phyloP scores from a whole-genome alignment of 2,113 vertebrate genomes.

The Eulacestoma nigropectus region DNA sequence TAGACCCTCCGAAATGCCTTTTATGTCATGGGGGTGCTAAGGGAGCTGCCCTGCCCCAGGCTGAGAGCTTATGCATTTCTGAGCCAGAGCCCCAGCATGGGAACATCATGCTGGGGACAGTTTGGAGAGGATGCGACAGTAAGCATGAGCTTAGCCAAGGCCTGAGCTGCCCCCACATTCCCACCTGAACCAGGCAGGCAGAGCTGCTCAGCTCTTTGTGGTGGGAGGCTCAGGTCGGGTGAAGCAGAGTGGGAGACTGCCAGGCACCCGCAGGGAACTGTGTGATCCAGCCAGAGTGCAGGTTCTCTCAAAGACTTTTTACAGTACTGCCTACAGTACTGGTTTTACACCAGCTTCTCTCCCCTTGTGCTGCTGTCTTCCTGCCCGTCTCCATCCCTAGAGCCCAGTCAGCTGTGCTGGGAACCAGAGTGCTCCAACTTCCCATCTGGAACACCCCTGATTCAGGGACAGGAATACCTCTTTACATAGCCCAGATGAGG shows the following conservation, averaged over 20 bases:
- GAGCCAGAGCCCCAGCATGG: not conserved
- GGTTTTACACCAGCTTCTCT: not conserved
- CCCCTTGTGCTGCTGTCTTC: not conserved
- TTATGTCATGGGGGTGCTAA: not conserved
- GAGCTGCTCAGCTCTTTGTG: not conserved
- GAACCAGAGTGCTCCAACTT: not conserved
- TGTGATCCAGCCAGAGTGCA: not conserved
- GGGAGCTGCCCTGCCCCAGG: not conserved
- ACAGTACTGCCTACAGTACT: not conserved
- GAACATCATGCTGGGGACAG: not conserved
- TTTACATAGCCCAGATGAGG: not conserved
- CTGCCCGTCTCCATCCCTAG: not conserved
- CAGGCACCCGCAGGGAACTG: rapidly evolving
- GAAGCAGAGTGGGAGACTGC: not conserved
- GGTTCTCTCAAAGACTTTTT: not conserved
- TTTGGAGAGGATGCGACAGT: not conserved
- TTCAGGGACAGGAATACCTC: not conserved
- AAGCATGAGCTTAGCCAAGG: not conserved
- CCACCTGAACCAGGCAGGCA: not conserved
- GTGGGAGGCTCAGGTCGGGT: not conserved
- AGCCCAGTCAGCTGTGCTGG: not conserved
- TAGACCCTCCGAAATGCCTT: not conserved
- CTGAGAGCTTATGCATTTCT: not conserved
- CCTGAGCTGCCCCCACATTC: not conserved
- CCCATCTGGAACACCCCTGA: not conserved